Evolutionary conservation across 2,113 vertebrate genomes (phyloP), one percentile per base, ranked within the genome.

Genomic region (Pantherophis guttatus): DNA sequence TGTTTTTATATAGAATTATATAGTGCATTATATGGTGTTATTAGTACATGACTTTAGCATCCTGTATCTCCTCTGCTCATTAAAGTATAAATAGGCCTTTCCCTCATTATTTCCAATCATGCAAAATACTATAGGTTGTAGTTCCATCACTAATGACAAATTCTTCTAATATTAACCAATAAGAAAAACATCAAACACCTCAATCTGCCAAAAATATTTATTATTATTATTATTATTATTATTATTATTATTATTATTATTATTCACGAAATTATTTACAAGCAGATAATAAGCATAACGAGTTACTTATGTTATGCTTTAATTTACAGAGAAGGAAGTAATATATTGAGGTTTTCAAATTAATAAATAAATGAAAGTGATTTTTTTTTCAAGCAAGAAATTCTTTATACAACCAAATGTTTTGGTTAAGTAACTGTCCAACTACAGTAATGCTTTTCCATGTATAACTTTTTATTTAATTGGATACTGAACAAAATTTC

Each of bases 241-340:
- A 44, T 44, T 44, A 44, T 96, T 96, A 95, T 95, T 70, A 48
- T 48, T 48, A 95, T 95, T 97, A 97, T 97, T 97, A 95, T 97
- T 98, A 97, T 96, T 97, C 57, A 92, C 93, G 95, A 97, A 94
- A 96, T 97, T 93, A 96, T 96, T 98, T 97, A 97, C 94, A 98
- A 97, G 96, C 95, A 96, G 96, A 94, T 97, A 96, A 97, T 97
- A 96, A 97, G 96, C 96, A 97, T 97, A 97, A 97, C 96, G 93
- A 95, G 94, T 97, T 96, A 96, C 95, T 96, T 96, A 97, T 97
- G 98, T 98, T 98, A 97, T 95, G 87, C 96, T 95, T 97, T 94
- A 95, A 96, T 98, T 96, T 94, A 95, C 33, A 95, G 95, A 97
- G 97, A 95, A 97, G 97, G 97, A 98, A 97, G 96, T 96, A 97